Evolutionary conservation across 2,797 vertebrate species (phyloP), one percentile per base, ranked within the genome.

Genomic region (Myotis findleyi): DNA sequence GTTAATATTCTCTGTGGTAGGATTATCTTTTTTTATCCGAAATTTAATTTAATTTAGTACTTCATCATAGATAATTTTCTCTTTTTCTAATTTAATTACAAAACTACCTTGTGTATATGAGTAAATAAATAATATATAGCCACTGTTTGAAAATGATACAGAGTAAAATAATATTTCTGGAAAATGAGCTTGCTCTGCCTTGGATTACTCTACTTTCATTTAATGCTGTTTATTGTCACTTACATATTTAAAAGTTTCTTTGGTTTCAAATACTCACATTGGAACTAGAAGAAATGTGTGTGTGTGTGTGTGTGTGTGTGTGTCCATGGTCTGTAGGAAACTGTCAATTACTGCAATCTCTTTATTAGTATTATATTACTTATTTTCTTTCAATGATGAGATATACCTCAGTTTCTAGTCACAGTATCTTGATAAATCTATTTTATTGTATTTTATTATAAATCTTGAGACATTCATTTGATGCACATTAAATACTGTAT

Each of bases 371-470:
- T 76, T 53, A 36, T 38, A 47, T 66, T 84, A 51, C 38, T 85
- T 41, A 72, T 30, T 62, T 44, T 92, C 9, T 55, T 36, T 84
- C 25, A 18, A 25, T 55, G 30, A 92, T 75, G 51, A 73, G 36
- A 21, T 92, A 72, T 49, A 30, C 68, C 44, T 92, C 27, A 77
- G 16, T 68, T 96, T 59, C 49, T 20, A 77, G 38, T 85, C 53
- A 81, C 4, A 77, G 7, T 66, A 69, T n/a, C 36, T 85, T 84
- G 62, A 64, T 84, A 87, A 85, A 14, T 9, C 17, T 73, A 30
- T 81, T 85, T 95, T 90, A 27, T 64, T 59, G 75, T 80, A 82
- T 85, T 85, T 95, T 90, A 27, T 57, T 59, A 80, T 75, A 82
- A 49, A 91, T 38, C 7, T 95, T 59, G 38, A 72, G 21, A 16